A percentile compares a stretch with the other conserved stretches of the same genome.
phyloP scores from a whole-genome alignment of 2,797 vertebrate genomes.

The Corythornis leucogaster region DNA sequence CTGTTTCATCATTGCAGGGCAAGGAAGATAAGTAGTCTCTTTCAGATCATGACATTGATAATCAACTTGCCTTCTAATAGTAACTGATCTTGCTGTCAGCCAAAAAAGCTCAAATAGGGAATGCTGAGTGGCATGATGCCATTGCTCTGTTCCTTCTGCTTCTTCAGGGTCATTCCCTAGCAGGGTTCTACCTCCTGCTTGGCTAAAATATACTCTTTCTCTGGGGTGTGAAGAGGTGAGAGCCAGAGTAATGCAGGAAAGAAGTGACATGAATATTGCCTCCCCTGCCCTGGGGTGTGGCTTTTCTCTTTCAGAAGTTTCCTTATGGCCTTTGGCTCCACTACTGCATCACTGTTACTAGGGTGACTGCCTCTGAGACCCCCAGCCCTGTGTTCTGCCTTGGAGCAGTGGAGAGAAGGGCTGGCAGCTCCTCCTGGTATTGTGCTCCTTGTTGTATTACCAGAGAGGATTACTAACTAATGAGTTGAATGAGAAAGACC shows the following conservation, averaged over 20 bases:
- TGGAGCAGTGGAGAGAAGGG: background rate
- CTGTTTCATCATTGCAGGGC: background rate
- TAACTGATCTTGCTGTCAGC: background rate
- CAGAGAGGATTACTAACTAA: conserved; percentile 34
- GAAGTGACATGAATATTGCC: background rate
- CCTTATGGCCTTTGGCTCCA: background rate
- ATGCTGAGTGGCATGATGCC: background rate
- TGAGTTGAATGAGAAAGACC: conserved; percentile 40
- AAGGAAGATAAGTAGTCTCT: background rate
- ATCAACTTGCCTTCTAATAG: background rate
- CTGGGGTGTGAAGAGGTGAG: background rate
- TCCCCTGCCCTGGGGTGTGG: background rate
- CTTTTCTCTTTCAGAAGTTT: background rate
- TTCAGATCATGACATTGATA: fast-evolving
- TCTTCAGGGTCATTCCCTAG: background rate
- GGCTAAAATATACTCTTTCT: background rate
- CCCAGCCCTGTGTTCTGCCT: fast-evolving
- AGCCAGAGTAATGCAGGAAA: background rate
- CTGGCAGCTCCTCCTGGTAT: background rate
- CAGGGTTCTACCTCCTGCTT: background rate
- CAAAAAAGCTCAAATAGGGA: background rate
- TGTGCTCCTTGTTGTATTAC: background rate
- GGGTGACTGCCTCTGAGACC: fast-evolving
- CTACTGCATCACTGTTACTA: fast-evolving
- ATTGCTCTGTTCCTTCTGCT: background rate